phyloP scores from a whole-genome alignment of 2,113 vertebrate genomes.

The Chloropsis cyanopogon region DNA sequence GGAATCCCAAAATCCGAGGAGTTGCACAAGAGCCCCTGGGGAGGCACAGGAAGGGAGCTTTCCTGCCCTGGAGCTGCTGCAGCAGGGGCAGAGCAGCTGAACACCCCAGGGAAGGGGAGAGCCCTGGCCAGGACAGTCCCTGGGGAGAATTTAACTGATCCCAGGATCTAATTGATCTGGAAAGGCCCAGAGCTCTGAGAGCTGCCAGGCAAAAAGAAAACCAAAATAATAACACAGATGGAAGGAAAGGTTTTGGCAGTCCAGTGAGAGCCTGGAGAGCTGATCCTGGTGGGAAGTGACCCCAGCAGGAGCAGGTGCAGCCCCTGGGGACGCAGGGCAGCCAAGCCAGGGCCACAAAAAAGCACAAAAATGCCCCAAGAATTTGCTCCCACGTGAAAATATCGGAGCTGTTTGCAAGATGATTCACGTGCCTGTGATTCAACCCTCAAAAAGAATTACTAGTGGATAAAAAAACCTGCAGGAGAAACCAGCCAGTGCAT shows the following conservation, averaged over 20 bases:
- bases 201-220: conserved; percentile 1
- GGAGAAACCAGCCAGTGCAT: not conserved
- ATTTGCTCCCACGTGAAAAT: not conserved
- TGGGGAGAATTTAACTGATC: conserved; percentile 62
- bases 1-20: not conserved
- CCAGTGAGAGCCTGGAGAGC: not conserved
- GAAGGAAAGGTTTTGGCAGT: not conserved
- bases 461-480: not conserved
- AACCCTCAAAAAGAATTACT: not conserved
- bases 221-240: not conserved
- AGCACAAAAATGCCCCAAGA: not conserved
- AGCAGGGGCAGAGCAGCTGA: conserved; percentile 43
- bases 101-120: conserved; percentile 40
- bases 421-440: not conserved
- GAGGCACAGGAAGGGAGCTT: conserved; percentile 1
- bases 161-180: conserved; percentile 67
- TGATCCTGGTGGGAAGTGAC: not conserved
- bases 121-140: conserved; percentile 18
- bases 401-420: not conserved
- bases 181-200: conserved; percentile 35
- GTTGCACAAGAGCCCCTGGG: not conserved
- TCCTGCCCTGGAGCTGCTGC: conserved; percentile 44
- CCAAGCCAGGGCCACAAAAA: not conserved
- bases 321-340: not conserved
- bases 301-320: conserved; percentile 5